Percentiles rank a stretch among this genome's conserved stretches.
Evolutionary conservation across 2,113 vertebrate genomes (phyloP).

Genomic region (Bubo blakistoni): DNA sequence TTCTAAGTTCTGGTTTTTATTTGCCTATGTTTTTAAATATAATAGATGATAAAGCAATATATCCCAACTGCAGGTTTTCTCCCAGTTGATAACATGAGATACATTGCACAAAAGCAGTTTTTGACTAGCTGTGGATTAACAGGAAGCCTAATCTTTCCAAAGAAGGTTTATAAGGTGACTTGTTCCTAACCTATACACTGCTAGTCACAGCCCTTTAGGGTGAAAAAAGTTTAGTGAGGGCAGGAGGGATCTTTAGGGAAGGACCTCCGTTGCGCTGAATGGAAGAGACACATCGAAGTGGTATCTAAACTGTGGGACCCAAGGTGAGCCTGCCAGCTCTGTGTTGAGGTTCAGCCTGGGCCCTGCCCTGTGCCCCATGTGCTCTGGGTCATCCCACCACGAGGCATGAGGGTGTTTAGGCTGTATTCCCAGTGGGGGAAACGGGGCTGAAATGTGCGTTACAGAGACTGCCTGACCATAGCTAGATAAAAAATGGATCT

Average conservation of each 20-base stretch:
- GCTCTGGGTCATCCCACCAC: not conserved
- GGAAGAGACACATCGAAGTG: not conserved
- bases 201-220: not conserved
- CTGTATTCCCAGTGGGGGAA: not conserved
- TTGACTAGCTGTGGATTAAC: not conserved
- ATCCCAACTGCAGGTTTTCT: not conserved
- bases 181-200: not conserved
- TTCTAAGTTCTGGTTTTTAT: not conserved
- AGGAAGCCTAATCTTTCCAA: not conserved
- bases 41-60: not conserved
- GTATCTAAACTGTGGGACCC: not conserved
- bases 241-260: not conserved
- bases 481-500: not conserved
- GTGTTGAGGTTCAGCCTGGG: not conserved
- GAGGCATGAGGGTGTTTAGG: not conserved
- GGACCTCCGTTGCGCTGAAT: accelerated
- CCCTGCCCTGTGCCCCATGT: accelerated
- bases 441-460: not conserved
- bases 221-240: not conserved
- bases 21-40: not conserved
- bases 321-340: not conserved
- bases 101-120: not conserved
- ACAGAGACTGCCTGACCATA: not conserved
- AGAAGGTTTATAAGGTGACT: not conserved
- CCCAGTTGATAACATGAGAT: not conserved